Base-by-base conservation (phyloP, 1,140 invertebrate genomes). In the Tetranychus cinnabarinus region DNA sequence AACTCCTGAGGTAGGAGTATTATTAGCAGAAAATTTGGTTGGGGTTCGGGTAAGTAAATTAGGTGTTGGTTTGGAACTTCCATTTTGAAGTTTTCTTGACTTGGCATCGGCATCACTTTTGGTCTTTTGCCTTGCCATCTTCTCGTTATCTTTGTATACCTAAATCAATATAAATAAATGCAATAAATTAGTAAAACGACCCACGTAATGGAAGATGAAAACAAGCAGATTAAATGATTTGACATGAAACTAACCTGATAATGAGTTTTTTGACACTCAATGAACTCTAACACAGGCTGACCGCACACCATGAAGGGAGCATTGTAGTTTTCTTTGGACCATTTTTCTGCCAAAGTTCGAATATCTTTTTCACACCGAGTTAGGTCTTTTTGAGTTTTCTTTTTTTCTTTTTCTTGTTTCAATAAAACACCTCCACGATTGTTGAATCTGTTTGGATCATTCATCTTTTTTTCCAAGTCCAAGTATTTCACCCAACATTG, bases 341-440 rank as follows among this genome's bases (percentile, higher is more conserved):
- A 76, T 6, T 61, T 23, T 8, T 65, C 55, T 5, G 74, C 70
- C 10, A 70, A 61, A 15, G 69, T 66, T 54, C 67, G 68, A 1
- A 75, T 66, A 13, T 72, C 71, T 13, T 72, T 69, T 64, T 77
- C 75, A 48, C 76, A 68, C 63, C 69, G 71, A 33, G 75, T 74
- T 46, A 77, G 62, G 56, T 74, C 71, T 68, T 82, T 83, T 50
- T 76, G 79, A 1, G 80, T 72, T 15, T 81, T 77, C 68, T 86
- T 89, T 10, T 86, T 75, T 66, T 85, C 82, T 66, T 83, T 86
- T 71, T 90, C 87, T 69, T 90, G 86, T 36, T 78, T 76, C 0
- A 91, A 72, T 8, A 91, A 73, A 65, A 84, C 81, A 0, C 86
- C 86, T 6, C 86, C 86, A 52, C 87, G 77, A 72, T 89, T 88